phyloP scores from a whole-genome alignment of 1,140 invertebrate genomes.

The Rhagoletis zephyria region DNA sequence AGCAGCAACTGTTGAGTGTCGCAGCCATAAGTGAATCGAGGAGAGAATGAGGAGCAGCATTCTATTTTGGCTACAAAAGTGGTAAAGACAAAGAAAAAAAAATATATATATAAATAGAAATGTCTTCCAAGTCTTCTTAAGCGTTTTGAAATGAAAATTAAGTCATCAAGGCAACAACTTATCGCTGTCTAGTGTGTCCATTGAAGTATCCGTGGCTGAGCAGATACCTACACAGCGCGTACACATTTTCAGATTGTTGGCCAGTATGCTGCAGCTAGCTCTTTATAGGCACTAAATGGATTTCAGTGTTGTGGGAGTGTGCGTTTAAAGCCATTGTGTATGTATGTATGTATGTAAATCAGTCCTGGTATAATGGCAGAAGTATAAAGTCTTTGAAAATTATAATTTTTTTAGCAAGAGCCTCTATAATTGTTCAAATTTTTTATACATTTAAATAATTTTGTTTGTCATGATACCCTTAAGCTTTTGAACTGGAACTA shows the following conservation, averaged over 20 bases:
- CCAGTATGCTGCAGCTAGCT: no score
- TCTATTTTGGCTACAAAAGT: constrained; percentile 1
- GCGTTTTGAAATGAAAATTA: constrained; percentile 54
- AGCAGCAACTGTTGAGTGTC: neutral
- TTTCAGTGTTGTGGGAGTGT: no score
- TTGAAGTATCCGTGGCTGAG: neutral
- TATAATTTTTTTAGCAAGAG: no score
- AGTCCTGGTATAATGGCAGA: no score
- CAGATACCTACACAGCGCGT: neutral
- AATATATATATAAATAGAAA: constrained; percentile 17
- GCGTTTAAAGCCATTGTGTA: no score
- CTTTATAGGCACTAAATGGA: no score
- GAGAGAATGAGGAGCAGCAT: neutral
- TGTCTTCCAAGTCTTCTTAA: neutral
- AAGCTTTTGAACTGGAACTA: no score
- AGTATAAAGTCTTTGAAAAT: no score
- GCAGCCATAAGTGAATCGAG: neutral
- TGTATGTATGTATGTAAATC: no score
- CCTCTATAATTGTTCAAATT: no score
- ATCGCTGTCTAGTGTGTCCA: constrained; percentile 15
- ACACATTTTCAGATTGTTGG: neutral
- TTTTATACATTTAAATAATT: no score
- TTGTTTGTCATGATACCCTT: no score
- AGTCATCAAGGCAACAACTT: constrained; percentile 52
- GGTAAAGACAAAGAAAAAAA: neutral